Conservation (phyloP, 2,797 vertebrate genomes). For the Mallotus villosus region DNA sequence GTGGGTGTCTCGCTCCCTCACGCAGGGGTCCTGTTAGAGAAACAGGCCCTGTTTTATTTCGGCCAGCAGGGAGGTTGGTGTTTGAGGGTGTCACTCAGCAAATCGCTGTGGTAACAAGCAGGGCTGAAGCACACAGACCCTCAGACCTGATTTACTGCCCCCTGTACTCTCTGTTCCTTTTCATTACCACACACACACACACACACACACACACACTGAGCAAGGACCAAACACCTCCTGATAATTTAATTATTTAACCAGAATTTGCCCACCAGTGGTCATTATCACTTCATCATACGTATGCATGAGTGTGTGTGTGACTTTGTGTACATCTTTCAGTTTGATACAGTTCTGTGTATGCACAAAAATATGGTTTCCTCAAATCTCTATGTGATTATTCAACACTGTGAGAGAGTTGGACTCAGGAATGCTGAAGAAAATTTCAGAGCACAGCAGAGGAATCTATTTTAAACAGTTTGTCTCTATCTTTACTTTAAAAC, state of each 20-base stretch:
- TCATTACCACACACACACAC: constrained; percentile 28
- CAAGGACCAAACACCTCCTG: background rate
- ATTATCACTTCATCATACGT: background rate
- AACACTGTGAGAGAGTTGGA: no score
- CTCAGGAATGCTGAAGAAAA: no score
- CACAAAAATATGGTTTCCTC: background rate
- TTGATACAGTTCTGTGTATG: background rate
- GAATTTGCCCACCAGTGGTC: constrained; percentile 7
- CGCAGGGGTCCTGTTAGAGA: constrained; percentile 20
- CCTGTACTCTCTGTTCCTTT: constrained; percentile 23
- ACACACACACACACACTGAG: constrained; percentile 19
- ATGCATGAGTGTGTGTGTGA: constrained; percentile 1
- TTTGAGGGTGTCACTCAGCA: constrained; percentile 65
- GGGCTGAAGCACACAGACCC: constrained; percentile 34
- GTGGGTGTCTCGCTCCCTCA: constrained; percentile 34
- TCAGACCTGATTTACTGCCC: constrained; percentile 50
- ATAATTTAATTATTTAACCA: constrained; percentile 18
- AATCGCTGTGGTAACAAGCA: constrained; percentile 46
- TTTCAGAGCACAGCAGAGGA: no score
- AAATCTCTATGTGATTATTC: background rate
- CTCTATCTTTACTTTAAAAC: background rate
- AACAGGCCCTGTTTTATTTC: constrained; percentile 68
- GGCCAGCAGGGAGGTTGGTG: constrained; percentile 29
- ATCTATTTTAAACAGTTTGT: background rate
- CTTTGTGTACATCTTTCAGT: background rate